phyloP scores from a whole-genome alignment of 2,888 invertebrate species.

The Brenthis daphne region DNA sequence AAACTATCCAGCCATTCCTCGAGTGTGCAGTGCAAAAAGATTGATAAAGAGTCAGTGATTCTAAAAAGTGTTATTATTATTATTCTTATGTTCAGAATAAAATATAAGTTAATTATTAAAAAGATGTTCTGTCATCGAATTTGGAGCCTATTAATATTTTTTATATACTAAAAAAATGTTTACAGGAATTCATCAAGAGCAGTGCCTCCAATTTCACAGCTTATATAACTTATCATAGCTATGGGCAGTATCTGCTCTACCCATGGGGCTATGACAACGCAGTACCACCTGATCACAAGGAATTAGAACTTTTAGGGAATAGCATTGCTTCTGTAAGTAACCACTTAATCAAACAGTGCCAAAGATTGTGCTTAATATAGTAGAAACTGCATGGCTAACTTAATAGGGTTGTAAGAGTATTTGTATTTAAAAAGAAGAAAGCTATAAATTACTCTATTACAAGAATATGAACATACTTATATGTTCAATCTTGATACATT shows the following conservation, averaged over 20 bases:
- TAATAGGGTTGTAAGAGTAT: neutral
- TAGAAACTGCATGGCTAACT: neutral
- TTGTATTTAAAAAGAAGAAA: no score
- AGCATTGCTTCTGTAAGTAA: slow-evolving; percentile 84
- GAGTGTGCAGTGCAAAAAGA: no score
- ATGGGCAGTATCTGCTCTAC: slow-evolving; percentile 92
- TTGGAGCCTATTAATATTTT: neutral
- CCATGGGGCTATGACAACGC: slow-evolving; percentile 93
- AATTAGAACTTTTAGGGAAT: slow-evolving; percentile 86
- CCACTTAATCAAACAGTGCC: neutral
- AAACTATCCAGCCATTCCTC: no score
- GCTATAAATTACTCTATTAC: no score
- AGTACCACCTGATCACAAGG: slow-evolving; percentile 86
- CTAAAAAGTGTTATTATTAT: no score
- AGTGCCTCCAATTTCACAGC: slow-evolving; percentile 84
- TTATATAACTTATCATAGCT: slow-evolving; percentile 91
- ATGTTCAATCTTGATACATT: no score
- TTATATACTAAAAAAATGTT: slow-evolving; percentile 1
- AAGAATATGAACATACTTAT: no score
- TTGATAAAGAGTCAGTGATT: no score
- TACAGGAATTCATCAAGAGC: slow-evolving; percentile 77
- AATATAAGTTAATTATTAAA: neutral
- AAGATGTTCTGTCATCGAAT: neutral
- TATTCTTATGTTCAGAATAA: no score
- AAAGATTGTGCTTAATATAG: neutral